Base-by-base conservation (phyloP, 92 coral and sea anemone species). In the Desmophyllum pertusum region DNA sequence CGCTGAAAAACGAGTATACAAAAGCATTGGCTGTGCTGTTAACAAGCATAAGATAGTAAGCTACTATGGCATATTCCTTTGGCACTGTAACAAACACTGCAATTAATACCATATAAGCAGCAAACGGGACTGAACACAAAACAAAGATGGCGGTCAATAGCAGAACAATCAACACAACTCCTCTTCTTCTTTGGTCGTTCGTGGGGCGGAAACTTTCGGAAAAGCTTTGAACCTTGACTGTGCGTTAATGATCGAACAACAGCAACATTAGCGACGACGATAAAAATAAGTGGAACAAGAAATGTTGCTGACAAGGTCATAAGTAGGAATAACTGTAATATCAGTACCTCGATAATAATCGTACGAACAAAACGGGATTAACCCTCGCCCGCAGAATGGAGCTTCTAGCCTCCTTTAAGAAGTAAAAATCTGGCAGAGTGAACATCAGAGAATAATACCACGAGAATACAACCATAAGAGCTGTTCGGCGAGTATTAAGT, bases 21-120 rank as follows among this genome's bases (percentile, higher is more conserved):
- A 94, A 94, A 7, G 98, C 91, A 45, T 94, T 94, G 41, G 93
- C 90, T 10, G 98, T 92, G 37, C 98, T 91, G 63, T 94, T 94
- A 11, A 89, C 93, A 48, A 94, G 77, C 98, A 94, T 94, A n/a
- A 94, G 84, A 69, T 89, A 91, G 74, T 94, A 94, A 4, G 95
- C 95, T n/a, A 92, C 92, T 9, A 70, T 68, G 2, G 87, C 57
- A 40, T 87, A 88, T 33, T 77, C 67, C 8, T 45, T 81, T 2
- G 95, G 95, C 29, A 89, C 50, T 0, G 40, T 10, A 0, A 84
- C 81, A 6, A 89, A 88, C 10, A 94, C 41, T 9, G 93, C 95
- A 30, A 45, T 89, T 5, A 92, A 73, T 21, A 92, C 31, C 10
- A 89, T 74, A 57, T 78, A 63, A 0, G 92, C 86, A 29, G 95